Base-by-base conservation (phyloP, 2,113 vertebrate genomes). In the Bambusicola thoracicus region DNA sequence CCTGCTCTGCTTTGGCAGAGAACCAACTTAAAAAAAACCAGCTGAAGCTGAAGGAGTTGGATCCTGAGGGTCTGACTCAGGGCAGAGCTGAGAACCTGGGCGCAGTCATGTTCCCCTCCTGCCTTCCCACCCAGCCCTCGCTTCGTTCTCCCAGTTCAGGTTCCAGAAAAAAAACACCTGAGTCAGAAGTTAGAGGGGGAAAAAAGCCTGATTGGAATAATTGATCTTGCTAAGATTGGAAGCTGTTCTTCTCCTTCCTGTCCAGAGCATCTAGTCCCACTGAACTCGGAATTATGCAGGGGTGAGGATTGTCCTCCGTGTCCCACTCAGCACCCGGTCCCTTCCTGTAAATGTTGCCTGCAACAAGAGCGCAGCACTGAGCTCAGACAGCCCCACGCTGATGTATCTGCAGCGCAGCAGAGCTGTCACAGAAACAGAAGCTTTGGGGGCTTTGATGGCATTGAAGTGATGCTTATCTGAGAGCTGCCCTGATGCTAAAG, bases 31-130 rank as follows among this genome's bases (percentile, higher is more conserved):
- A 19, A 78, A 69, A 38, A 29, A 36, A 29, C 18, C n/a, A 59
- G 2, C 18, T n/a, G 7, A 14, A 16, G 70, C 67, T 65, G 72
- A 76, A 65, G 30, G 61, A 21, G 10, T 24, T 48, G 30, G n/a
- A 10, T 83, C n/a, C 53, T 65, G 48, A 74, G 36, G 38, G 30
- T 66, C 22, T 83, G 38, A 46, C 19, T 67, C 43, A 61, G 46
- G 86, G 38, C 46, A 55, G 38, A 81, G 46, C 44, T 67, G 29
- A 82, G 56, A 83, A 51, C n/a, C 43, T 78, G 22, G 11, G 24
- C 79, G 53, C 0, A 3, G n/a, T 40, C 0, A 0, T 30, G 14
- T 53, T 88, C 25, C 21, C 4, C 20, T 25, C 44, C 30, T 75
- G 29, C 51, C 30, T 84, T 65, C 61, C 30, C 32, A 85, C 16